A percentile compares a stretch with the other conserved stretches of the same genome.
phyloP scores from a whole-genome alignment of 2,888 invertebrate genomes.

The Temnothorax unifasciatus region DNA sequence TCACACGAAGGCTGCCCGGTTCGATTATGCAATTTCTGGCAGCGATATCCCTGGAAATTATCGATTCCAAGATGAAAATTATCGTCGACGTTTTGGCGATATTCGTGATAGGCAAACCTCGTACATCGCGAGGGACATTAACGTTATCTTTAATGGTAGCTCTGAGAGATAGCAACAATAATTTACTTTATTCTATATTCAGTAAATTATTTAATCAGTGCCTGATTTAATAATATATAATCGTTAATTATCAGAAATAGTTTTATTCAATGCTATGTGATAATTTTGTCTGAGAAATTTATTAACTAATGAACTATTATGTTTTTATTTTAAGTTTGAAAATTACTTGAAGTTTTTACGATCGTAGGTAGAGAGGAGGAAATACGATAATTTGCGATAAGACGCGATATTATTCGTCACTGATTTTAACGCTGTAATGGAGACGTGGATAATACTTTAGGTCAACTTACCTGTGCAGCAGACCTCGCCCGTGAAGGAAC shows the following conservation, averaged over 20 bases:
- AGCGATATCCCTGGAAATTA: conserved; percentile 91
- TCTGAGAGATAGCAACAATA: neutral
- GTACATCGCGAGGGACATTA: neutral
- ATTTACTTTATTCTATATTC: neutral
- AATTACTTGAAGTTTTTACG: neutral
- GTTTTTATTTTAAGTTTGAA: conserved; percentile 8
- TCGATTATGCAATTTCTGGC: conserved; percentile 93
- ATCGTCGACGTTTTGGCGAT: conserved; percentile 9
- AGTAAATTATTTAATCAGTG: neutral
- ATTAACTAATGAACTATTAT: neutral
- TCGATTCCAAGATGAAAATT: conserved; percentile 38
- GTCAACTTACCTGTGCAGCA: conserved; percentile 90
- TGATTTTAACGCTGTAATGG: neutral
- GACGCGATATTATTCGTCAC: neutral
- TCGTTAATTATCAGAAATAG: neutral
- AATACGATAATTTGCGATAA: neutral
- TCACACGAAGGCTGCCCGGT: conserved; percentile 90
- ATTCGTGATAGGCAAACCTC: neutral
- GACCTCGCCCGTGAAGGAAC: conserved; percentile 94
- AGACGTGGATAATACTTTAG: neutral
- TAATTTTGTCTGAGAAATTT: neutral
- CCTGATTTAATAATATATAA: neutral
- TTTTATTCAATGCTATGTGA: neutral
- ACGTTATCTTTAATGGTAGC: neutral
- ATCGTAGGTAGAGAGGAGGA: neutral